These are phyloP conservation scores for Pseudeuparius sepicola DNA, from an alignment of 2,888 invertebrate genomes.

Conservation along the genomic window DNA sequence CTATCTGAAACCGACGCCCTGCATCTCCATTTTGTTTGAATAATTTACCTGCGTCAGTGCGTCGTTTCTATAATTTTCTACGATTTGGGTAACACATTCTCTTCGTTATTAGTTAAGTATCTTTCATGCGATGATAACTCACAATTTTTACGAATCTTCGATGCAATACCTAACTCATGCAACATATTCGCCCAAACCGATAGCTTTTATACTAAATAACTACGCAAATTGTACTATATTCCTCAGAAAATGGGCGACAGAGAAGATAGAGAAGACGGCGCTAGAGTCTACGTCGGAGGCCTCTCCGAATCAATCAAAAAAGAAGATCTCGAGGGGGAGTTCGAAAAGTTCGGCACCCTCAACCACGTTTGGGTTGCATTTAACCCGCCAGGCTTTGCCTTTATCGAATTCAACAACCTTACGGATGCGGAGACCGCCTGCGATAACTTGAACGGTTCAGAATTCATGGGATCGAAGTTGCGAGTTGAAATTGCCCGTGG, in stretches of 20 bases:
- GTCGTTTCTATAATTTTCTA: too few species aligned
- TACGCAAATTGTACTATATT: slow-evolving; percentile 37
- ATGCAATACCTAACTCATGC: too few species aligned
- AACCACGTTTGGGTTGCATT: slow-evolving; percentile 90
- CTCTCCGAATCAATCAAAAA: slow-evolving; percentile 82
- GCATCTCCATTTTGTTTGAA: too few species aligned
- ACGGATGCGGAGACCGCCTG: slow-evolving; percentile 86
- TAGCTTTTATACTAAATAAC: slow-evolving; percentile 25
- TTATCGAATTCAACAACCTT: slow-evolving; percentile 83
- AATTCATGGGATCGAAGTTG: slow-evolving; percentile 77
- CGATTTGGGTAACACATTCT: too few species aligned
- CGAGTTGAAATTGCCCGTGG: slow-evolving; percentile 82
- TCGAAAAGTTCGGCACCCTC: slow-evolving; percentile 84
- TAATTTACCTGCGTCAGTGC: too few species aligned
- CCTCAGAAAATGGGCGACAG: slow-evolving; percentile 35
- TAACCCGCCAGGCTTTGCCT: slow-evolving; percentile 90
- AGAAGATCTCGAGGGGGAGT: slow-evolving; percentile 83
- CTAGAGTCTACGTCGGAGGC: slow-evolving; percentile 84
- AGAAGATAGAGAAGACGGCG: slow-evolving; percentile 42
- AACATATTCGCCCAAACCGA: slow-evolving; percentile 39
- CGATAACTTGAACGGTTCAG: slow-evolving; percentile 78
- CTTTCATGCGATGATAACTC: too few species aligned
- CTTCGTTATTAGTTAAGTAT: too few species aligned
- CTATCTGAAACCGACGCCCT: too few species aligned
- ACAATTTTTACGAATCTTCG: too few species aligned